Conservation (phyloP, 2,888 invertebrate species). For the Poecilus cupreus region DNA sequence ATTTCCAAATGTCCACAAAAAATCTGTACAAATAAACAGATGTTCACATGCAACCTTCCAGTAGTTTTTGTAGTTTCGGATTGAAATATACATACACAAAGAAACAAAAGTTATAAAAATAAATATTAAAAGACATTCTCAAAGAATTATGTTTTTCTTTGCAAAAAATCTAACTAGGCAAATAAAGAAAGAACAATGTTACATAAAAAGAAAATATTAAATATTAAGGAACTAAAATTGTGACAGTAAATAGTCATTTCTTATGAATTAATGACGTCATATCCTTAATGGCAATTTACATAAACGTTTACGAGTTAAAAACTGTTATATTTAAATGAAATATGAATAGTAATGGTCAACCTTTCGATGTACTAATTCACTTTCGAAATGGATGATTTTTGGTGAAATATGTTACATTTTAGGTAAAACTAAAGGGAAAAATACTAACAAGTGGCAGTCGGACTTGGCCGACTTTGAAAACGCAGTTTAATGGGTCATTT, state of each 20-base stretch:
- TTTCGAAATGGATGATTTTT: too few relatives aligned
- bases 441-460: too few relatives aligned
- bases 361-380: too few relatives aligned
- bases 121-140: conserved; percentile 1
- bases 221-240: neutral
- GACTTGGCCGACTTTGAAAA: too few relatives aligned
- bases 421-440: too few relatives aligned
- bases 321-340: neutral
- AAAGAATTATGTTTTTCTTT: neutral
- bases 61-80: neutral
- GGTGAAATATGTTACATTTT: too few relatives aligned
- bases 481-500: too few relatives aligned
- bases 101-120: neutral
- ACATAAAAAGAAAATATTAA: conserved; percentile 1
- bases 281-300: neutral
- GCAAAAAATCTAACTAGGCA: neutral
- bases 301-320: neutral
- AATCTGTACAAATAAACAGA: conserved; percentile 1
- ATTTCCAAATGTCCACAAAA: neutral
- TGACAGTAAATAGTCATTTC: neutral
- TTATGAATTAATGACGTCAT: neutral
- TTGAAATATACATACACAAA: neutral
- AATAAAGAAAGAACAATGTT: neutral
- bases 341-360: too few relatives aligned
- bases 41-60: neutral